Evolutionary conservation across 2,797 vertebrate species (phyloP).

Genomic region (Rhabdomys pumilio): DNA sequence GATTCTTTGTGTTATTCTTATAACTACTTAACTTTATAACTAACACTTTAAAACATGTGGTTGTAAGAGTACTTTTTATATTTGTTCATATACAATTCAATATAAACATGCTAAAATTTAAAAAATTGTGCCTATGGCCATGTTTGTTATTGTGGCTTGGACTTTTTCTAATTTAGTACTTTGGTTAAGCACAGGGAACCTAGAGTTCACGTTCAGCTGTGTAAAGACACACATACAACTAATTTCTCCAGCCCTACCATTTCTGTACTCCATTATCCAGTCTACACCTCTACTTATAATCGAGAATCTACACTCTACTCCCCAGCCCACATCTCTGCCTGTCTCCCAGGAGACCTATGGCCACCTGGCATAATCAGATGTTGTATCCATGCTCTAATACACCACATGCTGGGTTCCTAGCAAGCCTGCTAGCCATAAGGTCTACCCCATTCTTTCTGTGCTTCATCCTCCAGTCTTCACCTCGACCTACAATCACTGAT

Average conservation of each 20-base stretch:
- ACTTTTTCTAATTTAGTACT: not conserved
- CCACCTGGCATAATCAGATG: not conserved
- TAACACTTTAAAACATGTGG: not conserved
- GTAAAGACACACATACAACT: too few species aligned
- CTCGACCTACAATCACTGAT: not conserved
- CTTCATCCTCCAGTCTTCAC: not conserved
- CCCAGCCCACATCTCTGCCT: not conserved
- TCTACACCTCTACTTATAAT: not conserved
- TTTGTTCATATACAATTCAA: not conserved
- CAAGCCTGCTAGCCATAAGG: not conserved
- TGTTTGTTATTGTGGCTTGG: not conserved
- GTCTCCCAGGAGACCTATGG: not conserved
- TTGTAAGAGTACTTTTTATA: not conserved
- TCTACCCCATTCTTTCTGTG: not conserved
- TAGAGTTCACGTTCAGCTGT: not conserved
- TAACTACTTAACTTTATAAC: not conserved
- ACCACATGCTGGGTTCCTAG: not conserved
- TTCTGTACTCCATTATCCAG: not conserved
- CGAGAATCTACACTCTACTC: not conserved
- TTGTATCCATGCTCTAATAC: not conserved
- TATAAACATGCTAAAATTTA: not conserved
- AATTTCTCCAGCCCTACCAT: not conserved
- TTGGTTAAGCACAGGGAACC: not conserved
- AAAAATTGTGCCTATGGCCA: not conserved
- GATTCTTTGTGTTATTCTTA: not conserved